Evolutionary conservation across 2,113 vertebrate species (phyloP).

Genomic region (Myotis lucifugus): DNA sequence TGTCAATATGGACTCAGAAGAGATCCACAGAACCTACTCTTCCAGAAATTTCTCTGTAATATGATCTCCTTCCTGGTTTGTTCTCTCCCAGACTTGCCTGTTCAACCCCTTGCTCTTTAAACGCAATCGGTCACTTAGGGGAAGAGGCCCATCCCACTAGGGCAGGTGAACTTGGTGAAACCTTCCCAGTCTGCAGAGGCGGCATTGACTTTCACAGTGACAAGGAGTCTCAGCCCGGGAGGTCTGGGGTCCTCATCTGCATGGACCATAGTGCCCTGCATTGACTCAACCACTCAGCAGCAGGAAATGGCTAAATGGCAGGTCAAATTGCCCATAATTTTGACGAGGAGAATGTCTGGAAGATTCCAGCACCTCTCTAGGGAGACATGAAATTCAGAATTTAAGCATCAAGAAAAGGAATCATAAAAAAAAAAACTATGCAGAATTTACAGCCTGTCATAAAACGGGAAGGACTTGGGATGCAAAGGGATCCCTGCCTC

Average conservation of each 20-base stretch:
- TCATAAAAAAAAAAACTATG: slow-evolving; percentile 2
- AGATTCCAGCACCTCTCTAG: slow-evolving; percentile 61
- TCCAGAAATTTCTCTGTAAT: slow-evolving; percentile 12
- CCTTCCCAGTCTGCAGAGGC: neutral
- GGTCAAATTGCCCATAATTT: slow-evolving; percentile 77
- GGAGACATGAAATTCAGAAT: slow-evolving; percentile 71
- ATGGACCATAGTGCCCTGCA: slow-evolving; percentile 28
- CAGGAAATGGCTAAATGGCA: slow-evolving; percentile 68
- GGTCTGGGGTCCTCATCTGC: slow-evolving; percentile 49
- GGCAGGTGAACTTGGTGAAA: slow-evolving; percentile 16
- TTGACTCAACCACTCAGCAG: slow-evolving; percentile 68
- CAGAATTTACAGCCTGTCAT: slow-evolving; percentile 68
- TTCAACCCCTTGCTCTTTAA: neutral
- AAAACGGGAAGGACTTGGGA: slow-evolving; percentile 52
- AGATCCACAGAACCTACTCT: neutral
- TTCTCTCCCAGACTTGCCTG: slow-evolving; percentile 25
- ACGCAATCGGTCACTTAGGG: neutral
- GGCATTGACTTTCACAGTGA: slow-evolving; percentile 64
- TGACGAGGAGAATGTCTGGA: slow-evolving; percentile 66
- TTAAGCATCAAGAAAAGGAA: slow-evolving; percentile 61
- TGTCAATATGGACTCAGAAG: neutral
- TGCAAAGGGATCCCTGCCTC: slow-evolving; percentile 53
- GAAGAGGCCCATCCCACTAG: neutral
- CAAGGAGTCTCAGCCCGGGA: neutral
- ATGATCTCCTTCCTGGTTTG: neutral